Evolutionary conservation across 2,797 vertebrate species (phyloP).

Genomic region (Xenops minutus): DNA sequence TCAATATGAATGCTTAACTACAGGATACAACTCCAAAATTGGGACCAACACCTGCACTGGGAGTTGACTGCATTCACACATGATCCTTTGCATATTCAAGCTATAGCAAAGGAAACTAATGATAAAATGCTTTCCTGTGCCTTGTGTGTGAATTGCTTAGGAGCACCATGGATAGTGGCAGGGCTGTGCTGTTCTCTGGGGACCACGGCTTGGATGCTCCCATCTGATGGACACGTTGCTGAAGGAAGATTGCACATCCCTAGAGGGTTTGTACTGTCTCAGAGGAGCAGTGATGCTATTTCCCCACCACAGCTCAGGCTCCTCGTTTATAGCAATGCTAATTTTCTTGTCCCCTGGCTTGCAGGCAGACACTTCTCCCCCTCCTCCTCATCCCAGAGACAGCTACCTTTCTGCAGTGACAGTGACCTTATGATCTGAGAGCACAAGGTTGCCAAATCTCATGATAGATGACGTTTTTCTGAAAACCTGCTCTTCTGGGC

Average conservation of each 20-base stretch:
- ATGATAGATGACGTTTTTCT: neutral
- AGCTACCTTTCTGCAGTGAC: neutral
- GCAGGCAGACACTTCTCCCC: fast-evolving
- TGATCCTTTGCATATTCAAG: neutral
- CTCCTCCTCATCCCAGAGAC: neutral
- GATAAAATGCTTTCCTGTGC: neutral
- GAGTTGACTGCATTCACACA: neutral
- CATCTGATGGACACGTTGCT: fast-evolving
- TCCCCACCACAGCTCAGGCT: neutral
- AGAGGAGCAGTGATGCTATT: neutral
- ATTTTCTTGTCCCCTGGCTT: neutral
- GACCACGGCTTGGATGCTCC: neutral
- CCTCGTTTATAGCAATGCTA: neutral
- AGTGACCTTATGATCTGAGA: neutral
- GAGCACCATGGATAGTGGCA: neutral
- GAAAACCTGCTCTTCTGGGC: neutral
- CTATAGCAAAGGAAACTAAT: neutral
- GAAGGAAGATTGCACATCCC: fast-evolving
- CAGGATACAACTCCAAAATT: neutral
- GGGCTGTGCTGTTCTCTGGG: neutral
- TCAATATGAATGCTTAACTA: neutral
- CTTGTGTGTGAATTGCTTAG: neutral
- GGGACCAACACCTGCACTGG: neutral
- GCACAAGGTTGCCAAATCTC: neutral
- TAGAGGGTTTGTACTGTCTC: fast-evolving